Evolutionary conservation across 2,797 vertebrate genomes (phyloP).

Genomic region (Ibycter americanus): DNA sequence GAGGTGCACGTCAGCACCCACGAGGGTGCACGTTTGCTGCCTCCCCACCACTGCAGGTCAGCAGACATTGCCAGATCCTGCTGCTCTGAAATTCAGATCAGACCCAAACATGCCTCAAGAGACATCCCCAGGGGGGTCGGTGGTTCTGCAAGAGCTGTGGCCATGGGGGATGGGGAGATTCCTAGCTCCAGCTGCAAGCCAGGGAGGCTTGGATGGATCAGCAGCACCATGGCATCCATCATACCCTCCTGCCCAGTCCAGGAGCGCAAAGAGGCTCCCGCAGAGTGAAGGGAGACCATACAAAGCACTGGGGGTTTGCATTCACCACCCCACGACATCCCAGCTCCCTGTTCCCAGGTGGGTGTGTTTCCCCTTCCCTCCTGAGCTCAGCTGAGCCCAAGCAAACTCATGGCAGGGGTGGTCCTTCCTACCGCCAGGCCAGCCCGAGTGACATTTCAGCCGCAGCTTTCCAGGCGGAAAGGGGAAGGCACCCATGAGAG

Average conservation of each 20-base stretch:
- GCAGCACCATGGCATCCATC: rapidly evolving
- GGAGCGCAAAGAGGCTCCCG: rapidly evolving
- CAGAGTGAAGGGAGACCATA: not conserved
- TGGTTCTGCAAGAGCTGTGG: not conserved
- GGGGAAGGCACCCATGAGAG: not conserved
- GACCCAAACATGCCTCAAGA: not conserved
- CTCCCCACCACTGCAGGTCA: not conserved
- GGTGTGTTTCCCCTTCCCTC: not conserved
- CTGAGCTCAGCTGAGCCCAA: not conserved
- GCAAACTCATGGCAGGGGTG: not conserved
- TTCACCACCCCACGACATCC: rapidly evolving
- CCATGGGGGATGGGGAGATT: rapidly evolving
- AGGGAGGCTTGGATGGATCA: not conserved
- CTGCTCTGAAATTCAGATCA: not conserved
- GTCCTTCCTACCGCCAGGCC: not conserved
- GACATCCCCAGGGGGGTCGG: rapidly evolving
- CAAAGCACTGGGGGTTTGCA: not conserved
- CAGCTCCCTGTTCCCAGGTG: not conserved
- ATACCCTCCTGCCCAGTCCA: not conserved
- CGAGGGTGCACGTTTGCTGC: rapidly evolving
- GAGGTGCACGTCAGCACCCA: not conserved
- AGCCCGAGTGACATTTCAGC: not conserved
- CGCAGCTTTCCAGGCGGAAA: not conserved
- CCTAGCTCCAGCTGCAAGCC: not conserved
- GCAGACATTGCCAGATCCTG: rapidly evolving